Conservation (phyloP, 1,140 invertebrate species). For the Ostrea denselamellosa region DNA sequence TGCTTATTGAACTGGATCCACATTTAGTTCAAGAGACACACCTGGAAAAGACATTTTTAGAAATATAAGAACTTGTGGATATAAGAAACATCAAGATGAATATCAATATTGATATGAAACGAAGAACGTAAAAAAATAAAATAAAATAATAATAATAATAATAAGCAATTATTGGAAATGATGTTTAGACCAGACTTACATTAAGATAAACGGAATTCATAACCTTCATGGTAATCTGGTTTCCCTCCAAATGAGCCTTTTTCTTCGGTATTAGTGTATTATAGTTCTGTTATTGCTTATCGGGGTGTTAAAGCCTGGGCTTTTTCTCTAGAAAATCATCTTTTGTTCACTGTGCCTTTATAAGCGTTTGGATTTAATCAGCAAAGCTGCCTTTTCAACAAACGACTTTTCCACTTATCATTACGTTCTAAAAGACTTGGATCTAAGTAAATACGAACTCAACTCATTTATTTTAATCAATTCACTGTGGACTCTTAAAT, state of each 20-base stretch:
- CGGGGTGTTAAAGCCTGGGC: constrained; percentile 4
- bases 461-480: constrained; percentile 29
- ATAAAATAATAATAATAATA: no score
- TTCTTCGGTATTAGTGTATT: background rate
- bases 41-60: background rate
- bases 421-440: constrained; percentile 21
- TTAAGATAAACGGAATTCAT: background rate
- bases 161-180: background rate
- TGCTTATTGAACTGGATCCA: background rate
- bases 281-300: constrained; percentile 19
- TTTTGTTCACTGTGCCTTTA: constrained; percentile 35
- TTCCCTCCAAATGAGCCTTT: background rate
- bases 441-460: constrained; percentile 31
- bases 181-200: background rate
- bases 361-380: constrained; percentile 38
- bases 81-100: background rate
- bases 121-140: background rate
- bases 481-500: background rate
- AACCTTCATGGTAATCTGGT: background rate
- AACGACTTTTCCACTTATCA: constrained; percentile 38
- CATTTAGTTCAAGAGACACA: background rate
- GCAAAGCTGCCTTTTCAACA: constrained; percentile 27
- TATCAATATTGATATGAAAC: background rate
- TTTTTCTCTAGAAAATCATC: constrained; percentile 30
- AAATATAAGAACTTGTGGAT: background rate